phyloP scores from a whole-genome alignment of 2,888 invertebrate species.

The Anagyrus pseudococci region DNA sequence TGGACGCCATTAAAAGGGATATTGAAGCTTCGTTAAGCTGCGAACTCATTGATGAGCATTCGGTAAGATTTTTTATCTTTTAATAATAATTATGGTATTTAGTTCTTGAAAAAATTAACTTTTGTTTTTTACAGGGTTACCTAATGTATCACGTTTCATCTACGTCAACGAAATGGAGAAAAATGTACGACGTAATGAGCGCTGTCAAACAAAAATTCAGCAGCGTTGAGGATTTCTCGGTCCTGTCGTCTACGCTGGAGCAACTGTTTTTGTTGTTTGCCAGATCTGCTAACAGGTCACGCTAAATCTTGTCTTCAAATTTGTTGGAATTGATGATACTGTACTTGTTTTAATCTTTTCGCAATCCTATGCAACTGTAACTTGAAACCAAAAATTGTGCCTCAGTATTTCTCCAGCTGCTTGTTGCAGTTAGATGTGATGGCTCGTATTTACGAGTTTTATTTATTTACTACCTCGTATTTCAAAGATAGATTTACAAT shows the following conservation, averaged over 20 bases:
- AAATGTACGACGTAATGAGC: slow-evolving; percentile 54
- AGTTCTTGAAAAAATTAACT: no score
- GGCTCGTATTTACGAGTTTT: no score
- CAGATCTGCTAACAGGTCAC: slow-evolving; percentile 43
- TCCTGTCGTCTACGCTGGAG: slow-evolving; percentile 56
- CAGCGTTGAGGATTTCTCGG: slow-evolving; percentile 55
- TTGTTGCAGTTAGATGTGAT: no score
- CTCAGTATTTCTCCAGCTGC: no score
- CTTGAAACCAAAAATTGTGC: no score
- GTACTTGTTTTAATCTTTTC: no score
- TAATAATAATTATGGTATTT: no score
- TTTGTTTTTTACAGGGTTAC: slow-evolving; percentile 45
- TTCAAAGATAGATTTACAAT: no score
- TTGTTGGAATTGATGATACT: no score
- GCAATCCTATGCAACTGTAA: no score
- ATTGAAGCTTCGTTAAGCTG: slow-evolving; percentile 67
- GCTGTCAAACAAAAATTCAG: slow-evolving; percentile 46
- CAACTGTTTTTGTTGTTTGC: slow-evolving; percentile 58
- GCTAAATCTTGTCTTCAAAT: no score
- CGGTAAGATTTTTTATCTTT: slow-evolving; percentile 64
- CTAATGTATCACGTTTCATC: slow-evolving; percentile 52
- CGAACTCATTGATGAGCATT: slow-evolving; percentile 73
- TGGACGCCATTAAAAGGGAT: slow-evolving; percentile 61
- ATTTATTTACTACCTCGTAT: no score
- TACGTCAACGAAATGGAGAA: slow-evolving; percentile 50